Percentiles rank a stretch among this genome's conserved stretches.
Evolutionary conservation across 37 sponge, comb jelly and placozoan species (phyloP).

Genomic region (Theonella swinhoei): DNA sequence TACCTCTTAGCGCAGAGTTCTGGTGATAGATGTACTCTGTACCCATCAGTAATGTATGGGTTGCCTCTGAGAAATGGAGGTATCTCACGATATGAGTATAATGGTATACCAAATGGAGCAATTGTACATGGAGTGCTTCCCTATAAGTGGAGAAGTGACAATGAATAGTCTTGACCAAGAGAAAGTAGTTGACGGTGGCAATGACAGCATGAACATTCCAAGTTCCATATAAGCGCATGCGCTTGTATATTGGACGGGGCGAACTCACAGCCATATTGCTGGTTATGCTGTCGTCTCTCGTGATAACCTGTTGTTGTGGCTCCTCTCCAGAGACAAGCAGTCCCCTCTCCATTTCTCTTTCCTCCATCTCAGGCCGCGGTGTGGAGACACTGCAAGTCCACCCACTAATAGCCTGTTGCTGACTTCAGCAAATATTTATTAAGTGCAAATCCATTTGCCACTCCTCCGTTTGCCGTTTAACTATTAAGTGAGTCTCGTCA

Average conservation of each 20-base stretch:
- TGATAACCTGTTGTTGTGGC: neutral
- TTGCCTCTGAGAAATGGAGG: slow-evolving; percentile 78
- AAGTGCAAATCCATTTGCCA: too few species aligned
- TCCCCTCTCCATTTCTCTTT: neutral
- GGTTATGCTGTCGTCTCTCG: too few species aligned
- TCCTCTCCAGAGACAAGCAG: neutral
- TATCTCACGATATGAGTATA: slow-evolving; percentile 67
- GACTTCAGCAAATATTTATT: too few species aligned
- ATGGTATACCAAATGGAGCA: slow-evolving; percentile 53
- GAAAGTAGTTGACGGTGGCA: neutral
- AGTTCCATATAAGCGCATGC: too few species aligned
- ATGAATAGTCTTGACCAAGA: neutral
- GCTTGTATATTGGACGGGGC: too few species aligned
- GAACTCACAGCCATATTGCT: too few species aligned
- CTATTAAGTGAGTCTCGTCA: too few species aligned
- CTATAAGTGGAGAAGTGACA: too few species aligned
- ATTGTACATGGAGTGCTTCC: neutral
- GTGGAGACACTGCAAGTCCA: neutral
- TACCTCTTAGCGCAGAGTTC: slow-evolving; percentile 74
- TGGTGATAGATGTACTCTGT: slow-evolving; percentile 69
- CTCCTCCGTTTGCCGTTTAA: too few species aligned
- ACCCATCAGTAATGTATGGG: slow-evolving; percentile 86
- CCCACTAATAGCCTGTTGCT: too few species aligned
- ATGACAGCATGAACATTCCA: neutral
- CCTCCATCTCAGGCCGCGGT: slow-evolving; percentile 11